Base-by-base conservation (phyloP, 2,797 vertebrate genomes). In the Pseudochirops corinnae region DNA sequence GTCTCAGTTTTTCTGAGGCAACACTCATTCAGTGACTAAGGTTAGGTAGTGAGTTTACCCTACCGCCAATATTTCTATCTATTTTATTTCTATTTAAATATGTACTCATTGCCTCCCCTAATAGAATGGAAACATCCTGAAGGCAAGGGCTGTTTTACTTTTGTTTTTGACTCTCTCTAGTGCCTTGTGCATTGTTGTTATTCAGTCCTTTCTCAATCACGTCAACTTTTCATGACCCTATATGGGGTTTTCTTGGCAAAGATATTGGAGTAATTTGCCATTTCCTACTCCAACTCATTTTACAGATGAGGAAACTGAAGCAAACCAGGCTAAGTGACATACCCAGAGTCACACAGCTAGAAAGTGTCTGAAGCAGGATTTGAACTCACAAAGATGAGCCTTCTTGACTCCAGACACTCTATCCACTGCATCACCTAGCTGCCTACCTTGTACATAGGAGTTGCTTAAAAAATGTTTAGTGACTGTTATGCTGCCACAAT, bases 381-480 rank as follows among this genome's bases (percentile, higher is more conserved):
- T 87, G 39, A 87, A 87, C 24, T 50, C 39, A 87, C 39, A 87
- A 46, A 50, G 74, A 12, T 50, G 21, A 24, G 39, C 46, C 13
- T 87, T 87, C 21, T 14, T 50, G 74, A 50, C 39, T 87, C 21
- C 39, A 26, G 39, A 11, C 9, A 87, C 9, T 87, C 74, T 46
- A 28, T 87, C 21, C 24, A 11, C 39, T 87, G 39, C 7, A 11
- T 24, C 74, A 87, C 21, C 21, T 11, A 87, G 74, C 39, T 87
- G 74, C 39, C 21, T 0, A 87, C 24, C 9, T 46, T 46, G 3
- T 9, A 87, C 2, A 26, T 11, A 87, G n/a, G 29, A 82, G 16
- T 74, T 55, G 57, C n/a, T 95, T 55, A 52, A 91, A 55, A 94
- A 90, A 93, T 52, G 56, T 52, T 93, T 58, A n/a, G 87, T 55